Conservation (phyloP, 2,888 invertebrate genomes). For the Athalia cordata region DNA sequence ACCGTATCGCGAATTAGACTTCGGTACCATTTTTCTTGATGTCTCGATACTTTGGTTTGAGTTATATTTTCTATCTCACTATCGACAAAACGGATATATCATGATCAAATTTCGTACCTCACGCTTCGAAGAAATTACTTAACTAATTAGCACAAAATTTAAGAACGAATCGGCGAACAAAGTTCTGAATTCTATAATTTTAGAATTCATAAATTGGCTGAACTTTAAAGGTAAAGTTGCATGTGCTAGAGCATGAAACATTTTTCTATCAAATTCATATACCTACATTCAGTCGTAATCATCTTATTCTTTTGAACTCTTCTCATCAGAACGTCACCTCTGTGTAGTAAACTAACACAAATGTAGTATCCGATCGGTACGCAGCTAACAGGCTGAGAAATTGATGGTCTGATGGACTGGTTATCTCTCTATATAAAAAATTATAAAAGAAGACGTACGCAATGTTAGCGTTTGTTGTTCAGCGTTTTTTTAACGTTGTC, state of each 20-base stretch:
- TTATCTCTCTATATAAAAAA: background rate
- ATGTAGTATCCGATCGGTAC: background rate
- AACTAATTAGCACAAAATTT: constrained; percentile 30
- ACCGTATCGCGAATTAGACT: too few species aligned
- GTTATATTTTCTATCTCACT: background rate
- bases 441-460: background rate
- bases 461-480: background rate
- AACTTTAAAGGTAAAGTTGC: constrained; percentile 42
- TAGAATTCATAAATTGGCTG: constrained; percentile 30
- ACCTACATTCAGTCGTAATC: constrained; percentile 8
- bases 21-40: too few species aligned
- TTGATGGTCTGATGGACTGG: constrained; percentile 15
- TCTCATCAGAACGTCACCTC: constrained; percentile 1
- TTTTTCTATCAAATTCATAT: constrained; percentile 19
- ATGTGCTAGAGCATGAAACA: constrained; percentile 39
- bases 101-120: constrained; percentile 24
- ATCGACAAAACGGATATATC: background rate
- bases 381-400: background rate
- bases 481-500: background rate
- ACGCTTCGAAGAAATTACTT: background rate
- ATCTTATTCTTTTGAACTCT: background rate
- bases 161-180: constrained; percentile 26
- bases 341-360: background rate
- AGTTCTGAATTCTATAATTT: constrained; percentile 37
- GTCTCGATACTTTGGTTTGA: background rate